A percentile compares a stretch with the other conserved stretches of the same genome.
phyloP scores from a whole-genome alignment of 2,113 vertebrate genomes.

The Hypomesus transpacificus region DNA sequence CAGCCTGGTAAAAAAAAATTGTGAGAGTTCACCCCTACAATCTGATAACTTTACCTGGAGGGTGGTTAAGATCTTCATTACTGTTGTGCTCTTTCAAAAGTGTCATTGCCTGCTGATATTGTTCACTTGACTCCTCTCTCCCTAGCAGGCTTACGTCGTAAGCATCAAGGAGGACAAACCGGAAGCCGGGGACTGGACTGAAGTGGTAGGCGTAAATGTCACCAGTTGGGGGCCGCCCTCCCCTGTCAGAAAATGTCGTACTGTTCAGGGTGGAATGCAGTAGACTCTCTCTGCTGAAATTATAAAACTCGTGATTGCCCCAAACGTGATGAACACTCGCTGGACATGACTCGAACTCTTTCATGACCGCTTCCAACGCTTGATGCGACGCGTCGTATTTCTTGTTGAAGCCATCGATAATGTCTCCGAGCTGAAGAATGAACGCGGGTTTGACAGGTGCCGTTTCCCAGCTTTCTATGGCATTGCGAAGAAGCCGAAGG shows the following conservation, averaged over 20 bases:
- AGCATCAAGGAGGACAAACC: constrained; percentile 82
- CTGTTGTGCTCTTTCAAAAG: constrained; percentile 78
- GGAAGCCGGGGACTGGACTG: constrained; percentile 75
- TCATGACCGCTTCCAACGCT: constrained; percentile 75
- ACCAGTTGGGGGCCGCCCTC: background rate
- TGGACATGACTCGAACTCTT: constrained; percentile 60
- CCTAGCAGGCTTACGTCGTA: constrained; percentile 88
- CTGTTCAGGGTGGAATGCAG: constrained; percentile 74
- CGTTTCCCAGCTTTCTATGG: constrained; percentile 71
- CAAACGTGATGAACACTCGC: constrained; percentile 82
- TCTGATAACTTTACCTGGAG: constrained; percentile 71
- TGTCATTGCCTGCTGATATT: constrained; percentile 68
- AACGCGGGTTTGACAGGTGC: constrained; percentile 64
- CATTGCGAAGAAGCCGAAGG: constrained; percentile 69
- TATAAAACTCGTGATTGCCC: constrained; percentile 97
- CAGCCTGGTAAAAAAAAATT: background rate
- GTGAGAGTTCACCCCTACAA: too few relatives aligned
- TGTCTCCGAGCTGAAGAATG: constrained; percentile 88
- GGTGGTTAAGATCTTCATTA: constrained; percentile 83
- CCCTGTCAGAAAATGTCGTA: constrained; percentile 21
- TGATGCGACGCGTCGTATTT: constrained; percentile 59
- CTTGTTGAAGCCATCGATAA: constrained; percentile 88
- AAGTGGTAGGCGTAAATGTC: constrained; percentile 83
- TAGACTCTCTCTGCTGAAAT: constrained; percentile 81
- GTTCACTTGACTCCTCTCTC: constrained; percentile 64